phyloP scores from a whole-genome alignment of 1,140 invertebrate species.

The Dinoponera quadriceps region DNA sequence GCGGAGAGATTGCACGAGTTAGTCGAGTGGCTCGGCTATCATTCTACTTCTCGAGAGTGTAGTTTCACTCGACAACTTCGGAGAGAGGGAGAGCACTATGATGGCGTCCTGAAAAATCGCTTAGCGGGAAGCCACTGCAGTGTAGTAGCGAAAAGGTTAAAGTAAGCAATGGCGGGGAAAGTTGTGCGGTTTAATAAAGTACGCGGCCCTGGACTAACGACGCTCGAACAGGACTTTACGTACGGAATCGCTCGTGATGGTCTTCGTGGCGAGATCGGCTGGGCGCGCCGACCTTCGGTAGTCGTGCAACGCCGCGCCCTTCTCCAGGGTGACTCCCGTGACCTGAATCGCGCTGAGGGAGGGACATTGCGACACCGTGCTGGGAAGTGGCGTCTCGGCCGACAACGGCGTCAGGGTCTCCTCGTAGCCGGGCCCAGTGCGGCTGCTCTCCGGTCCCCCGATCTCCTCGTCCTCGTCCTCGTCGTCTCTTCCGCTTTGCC shows the following conservation, averaged over 20 bases:
- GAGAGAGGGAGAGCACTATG: no score
- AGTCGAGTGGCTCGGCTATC: no score
- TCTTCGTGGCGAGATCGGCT: conserved; percentile 81
- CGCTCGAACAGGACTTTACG: conserved; percentile 51
- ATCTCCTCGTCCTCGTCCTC: conserved; percentile 90
- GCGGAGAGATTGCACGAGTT: no score
- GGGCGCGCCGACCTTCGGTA: conserved; percentile 76
- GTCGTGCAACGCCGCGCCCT: conserved; percentile 64
- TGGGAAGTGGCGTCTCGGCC: conserved; percentile 93
- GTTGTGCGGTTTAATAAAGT: neutral
- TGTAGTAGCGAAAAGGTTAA: no score
- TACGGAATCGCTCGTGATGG: conserved; percentile 85
- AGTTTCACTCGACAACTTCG: no score
- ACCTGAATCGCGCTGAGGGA: conserved; percentile 93
- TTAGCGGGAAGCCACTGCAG: no score
- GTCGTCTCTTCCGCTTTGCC: conserved; percentile 93
- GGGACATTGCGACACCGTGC: conserved; percentile 93
- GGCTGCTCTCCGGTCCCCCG: conserved; percentile 88
- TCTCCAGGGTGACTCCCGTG: conserved; percentile 84
- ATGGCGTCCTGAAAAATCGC: no score
- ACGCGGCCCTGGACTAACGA: neutral
- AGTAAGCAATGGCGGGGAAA: no score
- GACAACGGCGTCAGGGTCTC: conserved; percentile 91
- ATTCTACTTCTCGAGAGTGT: no score
- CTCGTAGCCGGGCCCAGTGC: conserved; percentile 90